phyloP scores from a whole-genome alignment of 23 tunicate species.

The Styela plicata region DNA sequence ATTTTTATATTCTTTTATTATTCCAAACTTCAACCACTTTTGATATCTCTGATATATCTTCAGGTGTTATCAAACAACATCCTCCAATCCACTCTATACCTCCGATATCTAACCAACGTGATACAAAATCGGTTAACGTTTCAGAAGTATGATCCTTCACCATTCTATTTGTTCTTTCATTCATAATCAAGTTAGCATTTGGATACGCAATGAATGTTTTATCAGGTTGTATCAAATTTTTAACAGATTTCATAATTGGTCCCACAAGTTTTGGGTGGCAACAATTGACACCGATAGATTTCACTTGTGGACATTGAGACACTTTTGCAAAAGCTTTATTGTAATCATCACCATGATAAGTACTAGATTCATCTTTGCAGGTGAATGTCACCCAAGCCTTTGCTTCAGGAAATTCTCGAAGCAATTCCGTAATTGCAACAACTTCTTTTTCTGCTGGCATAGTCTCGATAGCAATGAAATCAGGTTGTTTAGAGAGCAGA shows the following conservation, averaged over 20 bases:
- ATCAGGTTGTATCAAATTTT: constrained; percentile 26
- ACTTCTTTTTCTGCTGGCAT: constrained; percentile 82
- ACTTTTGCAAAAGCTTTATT: constrained; percentile 36
- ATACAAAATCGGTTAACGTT: not conserved
- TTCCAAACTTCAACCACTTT: not conserved
- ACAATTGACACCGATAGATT: constrained; percentile 84
- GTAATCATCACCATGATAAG: constrained; percentile 73
- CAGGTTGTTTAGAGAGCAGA: constrained; percentile 49
- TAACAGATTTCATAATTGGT: constrained; percentile 27
- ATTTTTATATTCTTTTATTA: too few species aligned
- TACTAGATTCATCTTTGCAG: constrained; percentile 53
- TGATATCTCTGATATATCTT: not conserved
- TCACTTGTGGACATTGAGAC: constrained; percentile 42
- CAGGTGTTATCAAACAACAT: constrained; percentile 41
- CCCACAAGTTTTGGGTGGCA: constrained; percentile 24
- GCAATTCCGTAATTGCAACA: constrained; percentile 41
- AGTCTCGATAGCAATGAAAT: constrained; percentile 82
- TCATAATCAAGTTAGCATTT: constrained; percentile 5
- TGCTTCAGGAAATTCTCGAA: constrained; percentile 55
- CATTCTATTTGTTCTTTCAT: not conserved
- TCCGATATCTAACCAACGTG: constrained; percentile 29
- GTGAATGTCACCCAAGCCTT: constrained; percentile 95
- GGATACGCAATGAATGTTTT: constrained; percentile 71
- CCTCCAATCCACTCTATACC: constrained; percentile 71
- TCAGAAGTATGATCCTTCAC: not conserved